phyloP scores from a whole-genome alignment of 1,140 invertebrate species.

The Drosophila mojavensis region DNA sequence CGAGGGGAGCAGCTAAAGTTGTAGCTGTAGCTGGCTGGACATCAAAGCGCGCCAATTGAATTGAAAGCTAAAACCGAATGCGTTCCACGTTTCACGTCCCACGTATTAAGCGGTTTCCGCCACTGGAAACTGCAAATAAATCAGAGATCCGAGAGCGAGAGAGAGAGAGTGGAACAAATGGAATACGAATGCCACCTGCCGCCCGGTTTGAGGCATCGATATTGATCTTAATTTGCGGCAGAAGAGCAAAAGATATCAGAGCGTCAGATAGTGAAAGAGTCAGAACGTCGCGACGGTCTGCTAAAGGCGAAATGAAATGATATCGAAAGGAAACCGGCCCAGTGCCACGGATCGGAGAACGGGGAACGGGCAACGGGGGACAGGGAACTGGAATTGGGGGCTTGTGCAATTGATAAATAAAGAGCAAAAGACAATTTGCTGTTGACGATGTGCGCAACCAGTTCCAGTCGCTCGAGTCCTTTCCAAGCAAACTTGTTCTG shows the following conservation, averaged over 20 bases:
- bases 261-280: slow-evolving; percentile 33
- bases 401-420: slow-evolving; percentile 68
- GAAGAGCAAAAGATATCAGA: slow-evolving; percentile 42
- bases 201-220: slow-evolving; percentile 44
- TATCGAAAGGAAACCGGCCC: slow-evolving; percentile 65
- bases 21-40: slow-evolving; percentile 14
- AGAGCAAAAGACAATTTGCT: slow-evolving; percentile 55
- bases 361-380: neutral
- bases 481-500: slow-evolving; percentile 55
- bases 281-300: neutral
- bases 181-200: slow-evolving; percentile 56
- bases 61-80: slow-evolving; percentile 39
- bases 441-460: slow-evolving; percentile 51
- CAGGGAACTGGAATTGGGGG: neutral
- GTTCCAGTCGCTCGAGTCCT: slow-evolving; percentile 50
- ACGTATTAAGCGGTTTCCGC: slow-evolving; percentile 66
- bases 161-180: neutral
- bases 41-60: slow-evolving; percentile 53
- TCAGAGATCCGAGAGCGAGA: slow-evolving; percentile 41
- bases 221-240: slow-evolving; percentile 73
- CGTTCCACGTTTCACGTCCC: slow-evolving; percentile 43
- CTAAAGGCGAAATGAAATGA: slow-evolving; percentile 46
- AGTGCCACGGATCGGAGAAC: slow-evolving; percentile 1
- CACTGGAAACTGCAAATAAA: slow-evolving; percentile 62
- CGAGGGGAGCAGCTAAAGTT: slow-evolving; percentile 24